A percentile compares a stretch with the other conserved stretches of the same genome.
phyloP scores from a whole-genome alignment of 2,797 vertebrate genomes.

The Macropodus opercularis region DNA sequence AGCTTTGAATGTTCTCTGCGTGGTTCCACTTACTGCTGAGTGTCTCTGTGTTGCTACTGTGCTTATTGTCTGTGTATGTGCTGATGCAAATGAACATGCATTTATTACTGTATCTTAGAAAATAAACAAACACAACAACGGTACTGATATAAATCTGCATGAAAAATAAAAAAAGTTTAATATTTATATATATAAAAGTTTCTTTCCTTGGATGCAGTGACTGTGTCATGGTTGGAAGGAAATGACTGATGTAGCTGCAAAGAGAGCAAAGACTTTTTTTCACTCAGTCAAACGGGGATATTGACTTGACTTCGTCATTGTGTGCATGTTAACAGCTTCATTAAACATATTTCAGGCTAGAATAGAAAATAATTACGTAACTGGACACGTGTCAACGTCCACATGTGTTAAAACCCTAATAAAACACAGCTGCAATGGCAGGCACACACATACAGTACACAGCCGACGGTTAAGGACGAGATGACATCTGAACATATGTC shows the following conservation, averaged over 20 bases:
- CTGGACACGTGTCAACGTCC: constrained; percentile 7
- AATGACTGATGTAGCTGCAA: constrained; percentile 37
- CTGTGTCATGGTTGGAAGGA: constrained; percentile 1
- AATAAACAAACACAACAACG: too few relatives aligned
- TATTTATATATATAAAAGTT: neutral
- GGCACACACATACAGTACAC: neutral
- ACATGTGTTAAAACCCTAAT: neutral
- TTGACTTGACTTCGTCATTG: constrained; percentile 2
- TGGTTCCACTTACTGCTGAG: neutral
- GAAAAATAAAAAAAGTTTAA: neutral
- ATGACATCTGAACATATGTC: constrained; percentile 1
- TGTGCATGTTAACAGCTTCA: constrained; percentile 30
- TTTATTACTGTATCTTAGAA: too few relatives aligned
- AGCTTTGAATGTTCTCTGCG: neutral
- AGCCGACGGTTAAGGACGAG: too few relatives aligned
- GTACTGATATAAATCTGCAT: constrained; percentile 3
- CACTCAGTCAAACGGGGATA: constrained; percentile 23
- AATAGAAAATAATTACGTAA: neutral
- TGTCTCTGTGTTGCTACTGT: too few relatives aligned
- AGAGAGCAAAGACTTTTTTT: constrained; percentile 19
- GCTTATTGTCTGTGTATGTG: too few relatives aligned
- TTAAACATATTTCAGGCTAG: constrained; percentile 13
- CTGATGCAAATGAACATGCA: too few relatives aligned
- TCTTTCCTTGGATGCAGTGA: constrained; percentile 2
- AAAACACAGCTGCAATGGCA: neutral